Evolutionary conservation across 2,113 vertebrate species (phyloP).

Genomic region (Gracilinanus agilis): DNA sequence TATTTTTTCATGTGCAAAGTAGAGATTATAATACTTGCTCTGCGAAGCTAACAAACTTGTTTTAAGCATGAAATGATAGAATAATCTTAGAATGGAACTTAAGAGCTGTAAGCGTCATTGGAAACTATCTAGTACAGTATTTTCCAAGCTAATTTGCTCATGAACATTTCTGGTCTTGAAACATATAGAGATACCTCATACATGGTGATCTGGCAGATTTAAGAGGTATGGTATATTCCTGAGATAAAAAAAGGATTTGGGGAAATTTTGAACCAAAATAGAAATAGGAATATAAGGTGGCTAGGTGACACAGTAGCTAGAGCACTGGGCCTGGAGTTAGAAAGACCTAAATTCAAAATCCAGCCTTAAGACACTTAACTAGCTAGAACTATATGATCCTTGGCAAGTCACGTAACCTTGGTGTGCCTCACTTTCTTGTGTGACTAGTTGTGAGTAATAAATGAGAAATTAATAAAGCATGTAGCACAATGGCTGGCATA

Average conservation of each 20-base stretch:
- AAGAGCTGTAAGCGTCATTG: neutral
- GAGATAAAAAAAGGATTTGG: neutral
- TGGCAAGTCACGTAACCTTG: neutral
- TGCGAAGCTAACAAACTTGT: neutral
- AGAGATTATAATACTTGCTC: neutral
- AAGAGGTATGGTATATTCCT: neutral
- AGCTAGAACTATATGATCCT: neutral
- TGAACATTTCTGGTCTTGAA: neutral
- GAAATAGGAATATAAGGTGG: neutral
- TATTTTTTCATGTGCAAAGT: neutral
- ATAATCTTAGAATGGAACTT: neutral
- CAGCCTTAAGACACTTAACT: neutral
- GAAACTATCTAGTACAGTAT: neutral
- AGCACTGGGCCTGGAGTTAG: neutral
- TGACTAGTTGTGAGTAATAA: neutral
- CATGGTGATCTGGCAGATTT: neutral
- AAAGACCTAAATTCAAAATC: neutral
- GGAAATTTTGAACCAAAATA: neutral
- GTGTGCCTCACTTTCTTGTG: neutral
- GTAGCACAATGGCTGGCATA: neutral
- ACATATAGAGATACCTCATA: neutral
- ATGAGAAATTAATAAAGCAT: neutral
- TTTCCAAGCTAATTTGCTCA: neutral
- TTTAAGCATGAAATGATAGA: neutral
- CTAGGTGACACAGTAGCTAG: neutral